A percentile compares a stretch with the other conserved stretches of the same genome.
Evolutionary conservation across 2,888 invertebrate species (phyloP).

Genomic region (Philereme transversata): DNA sequence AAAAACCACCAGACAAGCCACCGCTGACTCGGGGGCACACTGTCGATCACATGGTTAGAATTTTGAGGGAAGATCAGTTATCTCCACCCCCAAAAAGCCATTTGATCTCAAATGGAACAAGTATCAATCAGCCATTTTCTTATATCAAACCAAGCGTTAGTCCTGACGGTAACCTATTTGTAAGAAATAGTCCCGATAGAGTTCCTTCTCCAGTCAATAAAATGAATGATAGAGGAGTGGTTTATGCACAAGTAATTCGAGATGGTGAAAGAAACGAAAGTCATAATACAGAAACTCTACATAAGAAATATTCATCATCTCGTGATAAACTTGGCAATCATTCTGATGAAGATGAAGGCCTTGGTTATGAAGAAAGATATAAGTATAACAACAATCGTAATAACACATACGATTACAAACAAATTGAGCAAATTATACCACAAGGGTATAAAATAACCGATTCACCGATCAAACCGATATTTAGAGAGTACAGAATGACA

Average conservation of each 20-base stretch:
- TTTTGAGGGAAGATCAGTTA: conserved; percentile 88
- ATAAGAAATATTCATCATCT: conserved; percentile 76
- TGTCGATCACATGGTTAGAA: conserved; percentile 91
- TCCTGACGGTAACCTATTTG: conserved; percentile 76
- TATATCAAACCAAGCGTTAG: conserved; percentile 87
- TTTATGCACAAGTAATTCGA: conserved; percentile 90
- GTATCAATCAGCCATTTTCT: conserved; percentile 92
- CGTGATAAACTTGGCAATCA: conserved; percentile 81
- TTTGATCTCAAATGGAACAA: conserved; percentile 86
- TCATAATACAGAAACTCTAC: conserved; percentile 75
- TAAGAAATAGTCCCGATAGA: conserved; percentile 76
- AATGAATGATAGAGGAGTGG: conserved; percentile 85
- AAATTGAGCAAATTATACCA: conserved; percentile 70
- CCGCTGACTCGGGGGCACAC: conserved; percentile 88
- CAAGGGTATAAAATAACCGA: conserved; percentile 78
- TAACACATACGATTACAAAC: conserved; percentile 76
- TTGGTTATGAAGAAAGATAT: conserved; percentile 88
- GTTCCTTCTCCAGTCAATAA: conserved; percentile 73
- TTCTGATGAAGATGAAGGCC: conserved; percentile 91
- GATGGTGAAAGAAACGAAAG: conserved; percentile 61
- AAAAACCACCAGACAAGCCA: conserved; percentile 87
- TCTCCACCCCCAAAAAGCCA: conserved; percentile 87
- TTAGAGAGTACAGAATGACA: conserved; percentile 83
- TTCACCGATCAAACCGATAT: conserved; percentile 86
- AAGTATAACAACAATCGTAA: conserved; percentile 62